Evolutionary conservation across 2,113 vertebrate genomes (phyloP).

Genomic region (Petromus typicus): DNA sequence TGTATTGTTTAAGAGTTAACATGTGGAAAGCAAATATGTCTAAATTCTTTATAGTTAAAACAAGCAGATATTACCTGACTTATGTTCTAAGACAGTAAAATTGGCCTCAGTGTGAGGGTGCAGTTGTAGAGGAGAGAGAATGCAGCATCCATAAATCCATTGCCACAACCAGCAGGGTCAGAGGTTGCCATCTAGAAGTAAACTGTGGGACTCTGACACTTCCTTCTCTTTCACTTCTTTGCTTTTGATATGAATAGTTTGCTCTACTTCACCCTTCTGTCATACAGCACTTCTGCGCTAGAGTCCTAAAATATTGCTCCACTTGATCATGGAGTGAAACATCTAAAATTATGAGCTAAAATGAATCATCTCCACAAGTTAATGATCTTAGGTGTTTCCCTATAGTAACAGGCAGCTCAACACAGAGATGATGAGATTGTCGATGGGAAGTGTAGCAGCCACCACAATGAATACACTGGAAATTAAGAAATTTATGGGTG

Average conservation of each 20-base stretch:
- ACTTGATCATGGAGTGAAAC: neutral
- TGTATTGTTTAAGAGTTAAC: neutral
- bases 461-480: accelerated
- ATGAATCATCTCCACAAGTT: neutral
- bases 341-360: neutral
- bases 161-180: neutral
- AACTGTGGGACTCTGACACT: neutral
- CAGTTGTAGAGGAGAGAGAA: neutral
- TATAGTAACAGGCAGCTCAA: neutral
- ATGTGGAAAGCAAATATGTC: neutral
- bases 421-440: neutral
- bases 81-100: neutral
- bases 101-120: neutral
- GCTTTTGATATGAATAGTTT: neutral
- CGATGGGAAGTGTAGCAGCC: accelerated
- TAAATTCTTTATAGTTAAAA: neutral
- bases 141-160: neutral
- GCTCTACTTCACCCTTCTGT: neutral
- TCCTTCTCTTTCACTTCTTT: neutral
- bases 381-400: neutral
- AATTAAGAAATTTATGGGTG: neutral
- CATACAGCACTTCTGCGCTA: neutral
- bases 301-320: neutral
- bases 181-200: too few relatives aligned
- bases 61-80: neutral